Evolutionary conservation across 2,113 vertebrate species (phyloP).

Genomic region (Forbesichthys papilliferus): DNA sequence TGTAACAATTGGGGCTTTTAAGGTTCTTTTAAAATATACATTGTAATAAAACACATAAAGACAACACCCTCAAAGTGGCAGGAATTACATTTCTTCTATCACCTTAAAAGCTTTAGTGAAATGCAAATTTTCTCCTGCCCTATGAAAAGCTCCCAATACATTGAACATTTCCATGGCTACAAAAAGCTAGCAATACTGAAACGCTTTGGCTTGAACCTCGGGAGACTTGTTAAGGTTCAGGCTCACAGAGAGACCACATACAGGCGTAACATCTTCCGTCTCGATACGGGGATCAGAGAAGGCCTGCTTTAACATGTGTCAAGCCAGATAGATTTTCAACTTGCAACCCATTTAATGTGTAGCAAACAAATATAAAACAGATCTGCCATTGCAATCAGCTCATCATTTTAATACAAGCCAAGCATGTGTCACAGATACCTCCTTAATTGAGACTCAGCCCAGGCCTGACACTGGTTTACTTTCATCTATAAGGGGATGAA

Average conservation of each 20-base stretch:
- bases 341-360: background rate
- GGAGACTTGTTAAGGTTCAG: slow-evolving; percentile 15
- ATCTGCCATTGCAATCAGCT: background rate
- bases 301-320: background rate
- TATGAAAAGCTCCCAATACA: background rate
- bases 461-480: slow-evolving; percentile 10
- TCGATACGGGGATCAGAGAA: slow-evolving; percentile 14
- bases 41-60: slow-evolving; percentile 6
- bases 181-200: background rate
- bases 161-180: slow-evolving; percentile 5
- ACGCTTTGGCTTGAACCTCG: slow-evolving; percentile 3
- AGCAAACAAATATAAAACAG: background rate
- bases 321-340: background rate
- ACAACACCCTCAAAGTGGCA: background rate
- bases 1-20: background rate
- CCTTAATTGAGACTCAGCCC: slow-evolving; percentile 1
- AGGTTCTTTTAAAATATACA: slow-evolving; percentile 14
- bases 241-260: slow-evolving; percentile 1
- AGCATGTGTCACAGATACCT: background rate
- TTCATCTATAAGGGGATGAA: slow-evolving; percentile 18
- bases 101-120: slow-evolving; percentile 18
- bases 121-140: background rate
- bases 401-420: no score
- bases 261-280: slow-evolving; percentile 10
- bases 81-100: background rate